Evolutionary conservation across 1,140 invertebrate genomes (phyloP).

Genomic region (Uloborus diversus): DNA sequence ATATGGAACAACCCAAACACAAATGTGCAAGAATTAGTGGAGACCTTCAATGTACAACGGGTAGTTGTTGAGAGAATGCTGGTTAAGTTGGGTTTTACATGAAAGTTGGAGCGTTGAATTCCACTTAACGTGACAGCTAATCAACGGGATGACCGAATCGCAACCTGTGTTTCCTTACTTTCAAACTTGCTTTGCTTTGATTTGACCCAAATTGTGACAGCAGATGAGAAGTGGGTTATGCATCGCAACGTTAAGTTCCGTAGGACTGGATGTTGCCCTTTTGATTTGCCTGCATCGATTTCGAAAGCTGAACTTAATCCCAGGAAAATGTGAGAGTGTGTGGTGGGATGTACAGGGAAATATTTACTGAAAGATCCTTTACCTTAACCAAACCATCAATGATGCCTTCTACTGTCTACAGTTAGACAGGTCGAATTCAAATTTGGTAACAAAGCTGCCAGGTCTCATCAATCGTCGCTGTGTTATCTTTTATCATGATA

Average conservation of each 20-base stretch:
- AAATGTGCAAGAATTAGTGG: neutral
- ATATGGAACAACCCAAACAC: no score
- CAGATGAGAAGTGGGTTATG: neutral
- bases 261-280: neutral
- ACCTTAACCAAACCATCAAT: neutral
- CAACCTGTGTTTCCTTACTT: neutral
- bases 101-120: neutral
- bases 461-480: neutral
- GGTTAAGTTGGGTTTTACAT: neutral
- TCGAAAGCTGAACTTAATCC: neutral
- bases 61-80: neutral
- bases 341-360: neutral
- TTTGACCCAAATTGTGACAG: neutral
- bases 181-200: neutral
- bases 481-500: conserved; percentile 2
- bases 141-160: neutral
- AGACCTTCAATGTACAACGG: neutral
- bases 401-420: neutral
- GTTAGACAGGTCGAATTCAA: neutral
- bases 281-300: neutral
- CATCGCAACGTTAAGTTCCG: neutral
- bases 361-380: neutral
- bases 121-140: neutral
- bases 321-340: no score
- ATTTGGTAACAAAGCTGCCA: neutral